A percentile compares a stretch with the other conserved stretches of the same genome.
phyloP scores from a whole-genome alignment of 2,797 vertebrate genomes.

The Lacerta viridis region DNA sequence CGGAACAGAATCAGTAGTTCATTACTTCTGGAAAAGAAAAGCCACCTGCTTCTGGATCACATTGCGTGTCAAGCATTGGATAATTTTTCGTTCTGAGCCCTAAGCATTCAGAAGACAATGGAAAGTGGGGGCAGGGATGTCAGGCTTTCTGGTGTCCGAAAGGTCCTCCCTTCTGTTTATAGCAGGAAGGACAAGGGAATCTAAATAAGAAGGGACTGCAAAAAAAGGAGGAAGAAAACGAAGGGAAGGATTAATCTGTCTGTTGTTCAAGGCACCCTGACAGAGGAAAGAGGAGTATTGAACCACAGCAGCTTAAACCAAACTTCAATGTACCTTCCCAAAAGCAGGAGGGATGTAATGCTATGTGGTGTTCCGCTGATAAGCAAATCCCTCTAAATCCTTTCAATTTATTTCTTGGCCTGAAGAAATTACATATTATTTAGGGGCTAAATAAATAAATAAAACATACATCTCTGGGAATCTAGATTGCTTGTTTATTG shows the following conservation, averaged over 20 bases:
- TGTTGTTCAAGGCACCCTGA: conserved; percentile 81
- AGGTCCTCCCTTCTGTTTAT: conserved; percentile 61
- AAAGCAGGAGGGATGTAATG: conserved; percentile 81
- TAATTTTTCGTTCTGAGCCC: conserved; percentile 51
- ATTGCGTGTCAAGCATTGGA: conserved; percentile 58
- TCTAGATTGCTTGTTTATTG: conserved; percentile 75
- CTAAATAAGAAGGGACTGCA: conserved; percentile 54
- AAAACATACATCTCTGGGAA: conserved; percentile 70
- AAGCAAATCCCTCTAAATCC: conserved; percentile 90
- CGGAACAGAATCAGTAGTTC: conserved; percentile 66
- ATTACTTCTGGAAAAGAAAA: conserved; percentile 69
- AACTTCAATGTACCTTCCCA: conserved; percentile 83
- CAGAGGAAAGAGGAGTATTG: conserved; percentile 83
- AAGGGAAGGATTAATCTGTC: conserved; percentile 78
- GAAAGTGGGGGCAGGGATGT: conserved; percentile 22
- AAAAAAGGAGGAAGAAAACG: conserved; percentile 45
- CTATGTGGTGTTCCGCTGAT: conserved; percentile 84
- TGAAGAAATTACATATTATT: conserved; percentile 85
- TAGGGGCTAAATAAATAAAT: conserved; percentile 70
- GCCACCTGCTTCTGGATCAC: conserved; percentile 44
- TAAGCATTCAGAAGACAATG: conserved; percentile 59
- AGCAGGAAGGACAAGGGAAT: conserved; percentile 52
- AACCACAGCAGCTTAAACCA: conserved; percentile 84
- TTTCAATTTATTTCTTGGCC: conserved; percentile 87
- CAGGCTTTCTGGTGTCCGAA: conserved; percentile 23